Conservation (phyloP, 1,140 invertebrate genomes). For the Trichoplusia ni region DNA sequence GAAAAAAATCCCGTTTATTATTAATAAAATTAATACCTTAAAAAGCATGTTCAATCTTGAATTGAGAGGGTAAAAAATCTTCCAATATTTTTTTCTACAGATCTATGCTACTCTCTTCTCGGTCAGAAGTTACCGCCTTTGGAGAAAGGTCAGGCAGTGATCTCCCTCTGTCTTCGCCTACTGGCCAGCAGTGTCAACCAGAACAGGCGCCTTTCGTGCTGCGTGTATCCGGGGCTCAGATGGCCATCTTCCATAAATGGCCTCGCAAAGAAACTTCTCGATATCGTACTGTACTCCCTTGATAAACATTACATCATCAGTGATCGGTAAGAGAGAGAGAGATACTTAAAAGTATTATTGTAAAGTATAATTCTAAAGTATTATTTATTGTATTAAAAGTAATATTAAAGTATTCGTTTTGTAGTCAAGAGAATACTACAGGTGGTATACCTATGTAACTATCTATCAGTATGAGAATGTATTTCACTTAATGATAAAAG, state of each 20-base stretch:
- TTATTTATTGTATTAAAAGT: too few species aligned
- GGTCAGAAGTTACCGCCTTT: constrained; percentile 54
- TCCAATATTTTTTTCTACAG: constrained; percentile 28
- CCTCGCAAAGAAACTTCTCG: constrained; percentile 48
- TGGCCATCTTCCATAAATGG: constrained; percentile 52
- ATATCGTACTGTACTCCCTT: constrained; percentile 47
- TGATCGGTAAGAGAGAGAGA: constrained; percentile 59
- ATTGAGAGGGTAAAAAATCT: not conserved
- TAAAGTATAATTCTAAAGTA: not conserved
- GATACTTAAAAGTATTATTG: not conserved
- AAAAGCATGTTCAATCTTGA: too few species aligned
- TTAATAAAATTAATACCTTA: too few species aligned
- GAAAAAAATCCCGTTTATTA: too few species aligned
- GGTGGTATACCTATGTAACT: too few species aligned
- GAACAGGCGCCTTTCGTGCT: constrained; percentile 42
- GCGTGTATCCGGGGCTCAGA: constrained; percentile 56
- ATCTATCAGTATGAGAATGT: too few species aligned
- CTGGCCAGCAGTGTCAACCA: constrained; percentile 44
- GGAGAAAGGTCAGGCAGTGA: constrained; percentile 56
- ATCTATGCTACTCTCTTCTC: constrained; percentile 55
- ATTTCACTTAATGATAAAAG: too few species aligned
- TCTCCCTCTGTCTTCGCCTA: constrained; percentile 51
- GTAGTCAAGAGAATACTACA: too few species aligned
- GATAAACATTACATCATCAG: constrained; percentile 54
- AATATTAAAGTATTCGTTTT: too few species aligned